A percentile compares a stretch with the other conserved stretches of the same genome.
Evolutionary conservation across 2,113 vertebrate species (phyloP).

Genomic region (Scytalopus superciliaris): DNA sequence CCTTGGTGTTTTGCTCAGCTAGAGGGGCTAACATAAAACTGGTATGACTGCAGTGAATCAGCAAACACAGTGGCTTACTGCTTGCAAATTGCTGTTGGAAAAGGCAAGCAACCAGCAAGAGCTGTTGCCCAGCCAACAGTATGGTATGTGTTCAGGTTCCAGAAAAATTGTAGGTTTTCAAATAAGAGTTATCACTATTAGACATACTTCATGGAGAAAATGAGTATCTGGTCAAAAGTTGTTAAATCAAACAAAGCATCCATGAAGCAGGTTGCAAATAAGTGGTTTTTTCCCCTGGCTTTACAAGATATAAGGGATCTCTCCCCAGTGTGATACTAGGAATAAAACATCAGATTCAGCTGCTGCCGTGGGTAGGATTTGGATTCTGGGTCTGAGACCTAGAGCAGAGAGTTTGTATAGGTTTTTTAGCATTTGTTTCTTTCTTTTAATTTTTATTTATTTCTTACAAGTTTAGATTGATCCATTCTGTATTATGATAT

Average conservation of each 20-base stretch:
- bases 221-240: neutral
- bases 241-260: neutral
- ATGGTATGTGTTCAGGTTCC: neutral
- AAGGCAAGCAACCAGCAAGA: neutral
- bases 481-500: neutral
- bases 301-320: neutral
- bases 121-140: neutral
- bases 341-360: neutral
- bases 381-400: neutral
- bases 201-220: neutral
- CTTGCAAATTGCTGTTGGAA: neutral
- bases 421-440: neutral
- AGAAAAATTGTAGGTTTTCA: neutral
- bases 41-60: neutral
- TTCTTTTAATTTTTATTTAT: neutral
- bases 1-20: neutral
- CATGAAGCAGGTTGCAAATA: neutral
- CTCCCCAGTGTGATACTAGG: rapidly evolving
- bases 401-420: neutral
- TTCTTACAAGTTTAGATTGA: neutral
- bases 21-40: neutral
- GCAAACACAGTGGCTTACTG: neutral
- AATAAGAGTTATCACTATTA: neutral
- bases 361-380: neutral
- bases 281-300: neutral